A percentile compares a stretch with the other conserved stretches of the same genome.
Conservation (phyloP, 2,888 invertebrate genomes). For the Tetanocera ferruginea region DNA sequence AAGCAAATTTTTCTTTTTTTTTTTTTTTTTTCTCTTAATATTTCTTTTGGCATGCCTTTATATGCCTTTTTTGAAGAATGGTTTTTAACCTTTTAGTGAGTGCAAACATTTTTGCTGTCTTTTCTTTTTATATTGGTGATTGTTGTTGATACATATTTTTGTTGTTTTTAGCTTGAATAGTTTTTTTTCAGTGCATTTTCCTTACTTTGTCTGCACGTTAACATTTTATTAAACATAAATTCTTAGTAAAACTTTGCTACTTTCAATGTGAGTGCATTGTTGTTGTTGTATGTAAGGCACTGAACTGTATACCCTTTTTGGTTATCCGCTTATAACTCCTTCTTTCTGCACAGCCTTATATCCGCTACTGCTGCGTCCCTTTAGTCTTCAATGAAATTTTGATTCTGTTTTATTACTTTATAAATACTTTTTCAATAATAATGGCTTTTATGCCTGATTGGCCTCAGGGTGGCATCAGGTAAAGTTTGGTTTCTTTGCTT, state of each 20-base stretch:
- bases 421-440: conserved; percentile 59
- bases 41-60: no score
- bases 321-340: background rate
- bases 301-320: background rate
- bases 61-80: no score
- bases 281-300: background rate
- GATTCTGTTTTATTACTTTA: conserved; percentile 62
- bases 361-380: background rate
- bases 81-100: no score
- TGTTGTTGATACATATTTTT: background rate
- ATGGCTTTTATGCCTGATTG: conserved; percentile 53
- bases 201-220: background rate
- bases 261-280: background rate
- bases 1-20: no score
- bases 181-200: background rate
- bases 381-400: conserved; percentile 38
- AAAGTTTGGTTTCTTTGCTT: background rate
- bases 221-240: background rate
- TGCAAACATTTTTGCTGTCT: background rate
- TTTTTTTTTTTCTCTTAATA: no score
- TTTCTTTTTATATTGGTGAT: background rate
- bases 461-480: conserved; percentile 38
- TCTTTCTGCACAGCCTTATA: background rate
- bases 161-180: background rate
- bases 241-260: background rate